Conservation (phyloP, 30 jellyfish, hydroid and myxozoan species). For the Cassiopea xamachana region DNA sequence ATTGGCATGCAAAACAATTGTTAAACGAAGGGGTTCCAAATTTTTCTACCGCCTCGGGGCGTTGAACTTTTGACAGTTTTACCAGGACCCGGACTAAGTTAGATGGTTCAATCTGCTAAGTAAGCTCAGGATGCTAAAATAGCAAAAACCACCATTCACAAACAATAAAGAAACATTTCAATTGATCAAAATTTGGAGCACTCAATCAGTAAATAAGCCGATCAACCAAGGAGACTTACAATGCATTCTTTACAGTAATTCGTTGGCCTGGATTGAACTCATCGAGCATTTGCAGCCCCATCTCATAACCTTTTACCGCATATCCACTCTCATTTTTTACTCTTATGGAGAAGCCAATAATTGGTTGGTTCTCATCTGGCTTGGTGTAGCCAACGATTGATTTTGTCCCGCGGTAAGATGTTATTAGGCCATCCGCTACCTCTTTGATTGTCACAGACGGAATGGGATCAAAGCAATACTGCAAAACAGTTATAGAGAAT, state of each 20-base stretch:
- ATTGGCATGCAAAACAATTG: too few relatives aligned
- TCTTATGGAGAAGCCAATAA: slow-evolving; percentile 92
- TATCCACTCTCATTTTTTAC: slow-evolving; percentile 77
- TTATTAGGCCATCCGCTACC: slow-evolving; percentile 80
- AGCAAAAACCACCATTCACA: too few relatives aligned
- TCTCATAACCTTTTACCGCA: slow-evolving; percentile 87
- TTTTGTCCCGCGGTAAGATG: slow-evolving; percentile 78
- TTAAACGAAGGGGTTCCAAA: too few relatives aligned
- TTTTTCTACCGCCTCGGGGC: too few relatives aligned
- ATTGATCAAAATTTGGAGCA: not conserved
- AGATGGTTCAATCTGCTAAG: too few relatives aligned
- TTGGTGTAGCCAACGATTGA: slow-evolving; percentile 74
- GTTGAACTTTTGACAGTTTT: too few relatives aligned
- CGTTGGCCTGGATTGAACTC: slow-evolving; percentile 83
- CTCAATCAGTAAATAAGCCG: not conserved
- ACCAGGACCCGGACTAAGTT: too few relatives aligned
- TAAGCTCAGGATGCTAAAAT: too few relatives aligned
- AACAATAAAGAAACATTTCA: not conserved
- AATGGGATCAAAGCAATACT: slow-evolving; percentile 96
- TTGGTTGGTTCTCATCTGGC: slow-evolving; percentile 84
- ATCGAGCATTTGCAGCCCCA: slow-evolving; percentile 77
- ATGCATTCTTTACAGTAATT: slow-evolving; percentile 68
- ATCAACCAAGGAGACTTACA: slow-evolving; percentile 70
- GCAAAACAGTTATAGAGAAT: not conserved
- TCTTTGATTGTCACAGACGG: slow-evolving; percentile 94